Percentiles rank a stretch among this genome's conserved stretches.
Evolutionary conservation across 2,113 vertebrate genomes (phyloP).

Genomic region (Burhinus bistriatus): DNA sequence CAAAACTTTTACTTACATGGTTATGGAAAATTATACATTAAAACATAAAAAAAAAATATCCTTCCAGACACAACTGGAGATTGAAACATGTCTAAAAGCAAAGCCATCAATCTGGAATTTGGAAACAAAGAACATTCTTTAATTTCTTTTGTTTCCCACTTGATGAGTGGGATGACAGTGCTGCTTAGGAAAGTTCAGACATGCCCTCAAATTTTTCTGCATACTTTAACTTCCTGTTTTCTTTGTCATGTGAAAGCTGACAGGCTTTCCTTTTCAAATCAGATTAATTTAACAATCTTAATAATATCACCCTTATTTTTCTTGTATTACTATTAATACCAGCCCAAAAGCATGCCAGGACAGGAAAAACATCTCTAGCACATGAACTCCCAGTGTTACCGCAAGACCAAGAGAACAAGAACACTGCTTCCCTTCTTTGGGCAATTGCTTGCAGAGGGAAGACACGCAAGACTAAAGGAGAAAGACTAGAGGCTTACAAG

Average conservation of each 20-base stretch:
- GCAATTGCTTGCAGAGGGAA: background rate
- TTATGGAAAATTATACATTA: conserved; percentile 52
- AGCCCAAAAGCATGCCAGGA: conserved; percentile 55
- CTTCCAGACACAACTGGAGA: conserved; percentile 64
- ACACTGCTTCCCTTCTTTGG: background rate
- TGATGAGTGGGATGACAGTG: conserved; percentile 38
- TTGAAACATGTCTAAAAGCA: conserved; percentile 60
- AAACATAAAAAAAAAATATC: conserved; percentile 28
- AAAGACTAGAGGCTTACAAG: background rate
- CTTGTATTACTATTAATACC: background rate
- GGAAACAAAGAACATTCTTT: conserved; percentile 66
- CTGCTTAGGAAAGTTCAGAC: conserved; percentile 61
- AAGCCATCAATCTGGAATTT: conserved; percentile 55
- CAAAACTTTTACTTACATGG: background rate
- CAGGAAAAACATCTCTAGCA: conserved; percentile 45
- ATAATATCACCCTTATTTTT: conserved; percentile 18
- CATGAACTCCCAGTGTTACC: background rate
- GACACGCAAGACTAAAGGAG: background rate
- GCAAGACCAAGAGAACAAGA: background rate
- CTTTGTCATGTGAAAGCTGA: conserved; percentile 54
- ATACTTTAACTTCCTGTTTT: conserved; percentile 58
- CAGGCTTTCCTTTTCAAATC: conserved; percentile 63
- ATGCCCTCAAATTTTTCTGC: conserved; percentile 53
- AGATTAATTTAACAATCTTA: conserved; percentile 63
- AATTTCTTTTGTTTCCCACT: conserved; percentile 56